Evolutionary conservation across 2,113 vertebrate genomes (phyloP), one percentile per base, ranked within the genome.

Genomic region (Cyprinus carpio): DNA sequence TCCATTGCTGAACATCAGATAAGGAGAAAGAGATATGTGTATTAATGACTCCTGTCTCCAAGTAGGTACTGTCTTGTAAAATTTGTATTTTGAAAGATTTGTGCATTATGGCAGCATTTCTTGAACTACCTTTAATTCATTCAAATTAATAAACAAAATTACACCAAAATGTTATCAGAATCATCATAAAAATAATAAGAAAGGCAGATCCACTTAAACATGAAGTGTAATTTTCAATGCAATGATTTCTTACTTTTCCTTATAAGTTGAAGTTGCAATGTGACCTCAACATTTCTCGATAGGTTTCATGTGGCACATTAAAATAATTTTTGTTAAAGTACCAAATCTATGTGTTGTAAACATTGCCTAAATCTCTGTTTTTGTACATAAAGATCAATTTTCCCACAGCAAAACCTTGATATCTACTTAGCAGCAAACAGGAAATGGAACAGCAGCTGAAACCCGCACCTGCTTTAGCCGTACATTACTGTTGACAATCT

Each of bases 401-500:
- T 29, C 54, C 54, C 25, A 65, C 25, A 29, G 29, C 31, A 71
- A 40, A 40, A 13, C 37, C 4, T n/a, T 40, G 69, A 40, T 72
- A n/a, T 72, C 60, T 13, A 27, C 25, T 64, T 4, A 40, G 18
- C 31, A 71, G 67, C 67, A n/a, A 20, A 75, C 74, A 49, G 3
- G 43, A 51, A 51, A 13, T 49, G 74, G 29, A 75, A 43, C n/a
- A 8, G 4, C 10, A 46, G 72, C 37, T 75, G 20, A 54, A 71
- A 76, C 25, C 49, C 49, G 3, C 75, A 97, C 96, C 96, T 97
- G 96, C 86, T 95, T 97, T 62, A 97, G 94, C 20, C 96, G 95
- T 12, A 97, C 95, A 0, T 97, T 97, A 71, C 96, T 97, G 76
- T 95, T 96, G 86, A 97, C 96, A 29, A 97, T 97, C 91, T 97